phyloP scores from a whole-genome alignment of 2,113 vertebrate genomes.

The Castor canadensis region DNA sequence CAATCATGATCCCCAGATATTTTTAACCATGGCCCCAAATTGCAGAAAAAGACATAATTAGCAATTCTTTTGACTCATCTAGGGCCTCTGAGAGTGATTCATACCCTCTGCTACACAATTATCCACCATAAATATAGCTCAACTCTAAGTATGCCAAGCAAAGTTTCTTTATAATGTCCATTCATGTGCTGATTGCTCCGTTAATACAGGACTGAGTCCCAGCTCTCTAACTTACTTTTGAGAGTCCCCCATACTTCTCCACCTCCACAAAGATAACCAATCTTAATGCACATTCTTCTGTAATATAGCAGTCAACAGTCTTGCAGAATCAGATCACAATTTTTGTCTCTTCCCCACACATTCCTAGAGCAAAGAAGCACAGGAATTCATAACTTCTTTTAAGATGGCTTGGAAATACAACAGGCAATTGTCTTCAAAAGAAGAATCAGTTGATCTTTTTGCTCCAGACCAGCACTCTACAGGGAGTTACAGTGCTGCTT shows the following conservation, averaged over 20 bases:
- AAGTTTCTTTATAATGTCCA: conserved; percentile 1
- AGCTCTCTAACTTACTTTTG: not conserved
- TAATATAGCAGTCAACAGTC: conserved; percentile 6
- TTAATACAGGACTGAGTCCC: not conserved
- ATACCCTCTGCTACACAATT: conserved; percentile 49
- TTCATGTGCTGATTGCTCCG: not conserved
- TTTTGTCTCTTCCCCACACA: conserved; percentile 31
- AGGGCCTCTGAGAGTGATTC: conserved; percentile 64
- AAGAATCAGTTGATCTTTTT: conserved; percentile 30
- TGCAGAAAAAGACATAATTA: conserved; percentile 65
- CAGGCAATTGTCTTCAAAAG: not conserved
- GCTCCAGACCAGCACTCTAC: not conserved
- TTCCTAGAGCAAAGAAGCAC: conserved; percentile 26
- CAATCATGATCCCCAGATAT: conserved; percentile 60
- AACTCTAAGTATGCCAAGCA: conserved; percentile 35
- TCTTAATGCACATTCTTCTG: conserved; percentile 20
- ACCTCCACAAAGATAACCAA: conserved; percentile 27
- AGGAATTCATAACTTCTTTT: conserved; percentile 44
- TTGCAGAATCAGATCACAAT: conserved; percentile 26
- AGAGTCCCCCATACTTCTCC: not conserved
- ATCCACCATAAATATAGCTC: conserved; percentile 61
- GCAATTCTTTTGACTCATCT: conserved; percentile 62
- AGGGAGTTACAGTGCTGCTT: not conserved
- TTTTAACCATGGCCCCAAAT: conserved; percentile 59
- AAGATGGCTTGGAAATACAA: not conserved